Base-by-base conservation (phyloP, 2,113 vertebrate species). In the Synchiropus splendidus region DNA sequence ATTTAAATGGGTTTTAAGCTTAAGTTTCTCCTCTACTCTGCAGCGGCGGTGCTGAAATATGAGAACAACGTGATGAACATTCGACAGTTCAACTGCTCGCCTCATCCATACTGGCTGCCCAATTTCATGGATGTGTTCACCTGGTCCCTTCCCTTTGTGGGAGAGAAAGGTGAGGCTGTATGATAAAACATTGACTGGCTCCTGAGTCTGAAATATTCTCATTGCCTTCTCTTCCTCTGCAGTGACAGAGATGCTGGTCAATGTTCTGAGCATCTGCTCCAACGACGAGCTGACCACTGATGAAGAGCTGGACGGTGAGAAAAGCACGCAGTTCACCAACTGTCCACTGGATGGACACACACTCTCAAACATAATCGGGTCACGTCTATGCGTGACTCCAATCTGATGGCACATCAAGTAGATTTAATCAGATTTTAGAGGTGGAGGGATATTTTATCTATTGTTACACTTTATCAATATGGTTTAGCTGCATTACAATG, bases 31-130 rank as follows among this genome's bases (percentile, higher is more conserved):
- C 16, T 1, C 6, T 6, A 59, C 49, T 66, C 42, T 48, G 6
- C 75, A 98, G 94, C 94, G 81, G 94, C 94, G 27, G 94, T 98
- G 75, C 88, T 98, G 86, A 98, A 98, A 78, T 98, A 98, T 0
- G 94, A 98, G 84, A 98, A 98, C 88, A 98, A 98, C 1, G 94
- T 97, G 65, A 97, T 97, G 92, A 97, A 97, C 65, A 97, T 97
- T 83, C 86, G 94, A 58, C 94, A 97, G 78, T 98, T 98, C 83
- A 98, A 98, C 86, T 98, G 94, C 61, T 98, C 94, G 45, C 94
- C 94, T 45, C 93, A 98, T 65, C 94, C 94, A 0, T 98, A 98
- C 82, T 98, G 94, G 94, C 90, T 98, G 77, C 93, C 92, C 55
- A 98, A 98, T 72, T 97, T 97, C 84, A 98, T 98, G 94, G 94